A percentile compares a stretch with the other conserved stretches of the same genome.
Evolutionary conservation across 1,140 invertebrate species (phyloP).

Genomic region (Pseudomyrmex dendroicus): DNA sequence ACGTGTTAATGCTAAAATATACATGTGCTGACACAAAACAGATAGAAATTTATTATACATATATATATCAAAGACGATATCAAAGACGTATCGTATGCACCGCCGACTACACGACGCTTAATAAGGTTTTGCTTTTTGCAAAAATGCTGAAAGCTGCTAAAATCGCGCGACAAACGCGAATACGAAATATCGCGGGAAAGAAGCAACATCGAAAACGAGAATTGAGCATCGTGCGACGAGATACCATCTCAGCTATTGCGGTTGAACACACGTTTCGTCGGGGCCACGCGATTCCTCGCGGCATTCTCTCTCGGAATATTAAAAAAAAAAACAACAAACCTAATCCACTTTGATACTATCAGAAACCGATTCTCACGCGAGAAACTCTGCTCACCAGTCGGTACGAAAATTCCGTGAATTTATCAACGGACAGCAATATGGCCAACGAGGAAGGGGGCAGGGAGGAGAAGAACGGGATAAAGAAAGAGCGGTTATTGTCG

Average conservation of each 20-base stretch:
- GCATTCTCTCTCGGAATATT: too few species aligned
- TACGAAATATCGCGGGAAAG: not conserved
- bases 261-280: not conserved
- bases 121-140: not conserved
- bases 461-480: conserved; percentile 4
- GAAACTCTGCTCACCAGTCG: conserved; percentile 79
- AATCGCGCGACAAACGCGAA: not conserved
- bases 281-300: too few species aligned
- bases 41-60: too few species aligned
- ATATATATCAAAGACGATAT: too few species aligned
- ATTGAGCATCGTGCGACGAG: not conserved
- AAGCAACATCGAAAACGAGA: not conserved
- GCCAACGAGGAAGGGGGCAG: conserved; percentile 69
- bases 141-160: not conserved
- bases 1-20: too few species aligned
- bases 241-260: not conserved
- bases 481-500: conserved; percentile 59
- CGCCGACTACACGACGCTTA: not conserved
- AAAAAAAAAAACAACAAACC: too few species aligned
- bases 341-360: conserved; percentile 38
- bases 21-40: too few species aligned
- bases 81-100: too few species aligned
- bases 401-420: conserved; percentile 83
- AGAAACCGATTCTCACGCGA: conserved; percentile 55
- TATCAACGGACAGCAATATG: conserved; percentile 86